Evolutionary conservation across 2,888 invertebrate species (phyloP), one percentile per base, ranked within the genome.

Genomic region (Melanostoma scalare): DNA sequence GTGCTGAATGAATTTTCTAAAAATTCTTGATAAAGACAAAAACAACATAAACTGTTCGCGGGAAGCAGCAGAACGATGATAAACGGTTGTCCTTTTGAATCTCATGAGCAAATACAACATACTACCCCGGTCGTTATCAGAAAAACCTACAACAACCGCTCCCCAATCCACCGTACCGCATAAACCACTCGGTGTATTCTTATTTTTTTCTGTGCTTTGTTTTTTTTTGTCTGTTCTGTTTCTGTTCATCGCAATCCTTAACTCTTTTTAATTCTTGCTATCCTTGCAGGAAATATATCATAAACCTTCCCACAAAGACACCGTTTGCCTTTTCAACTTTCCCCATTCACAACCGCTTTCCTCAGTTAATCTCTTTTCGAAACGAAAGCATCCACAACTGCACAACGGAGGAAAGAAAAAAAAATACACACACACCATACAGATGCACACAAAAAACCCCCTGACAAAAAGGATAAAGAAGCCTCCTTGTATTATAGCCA

Each of bases 281-380:
- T 78, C 68, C 78, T 78, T 82, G 68, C 71, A 73, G 78, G 82
- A 82, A 78, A 82, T 82, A 78, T 78, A 82, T 82, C 82, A 78
- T 82, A 82, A 82, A 74, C 82, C 63, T 78, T 82, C 55, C 78
- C 73, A 82, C 78, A 82, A 82, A 78, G 68, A 69, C 82, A 73
- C 71, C 67, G 82, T 78, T 82, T 78, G 77, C 73, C 77, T 82
- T 82, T 78, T 82, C 60, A 67, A 76, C 81, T 81, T 67, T 81
- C 58, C 42, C 80, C 76, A 72, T 81, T 76, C 76, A 76, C 48
- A 67, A 72, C 58, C 55, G 71, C 67, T 76, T 72, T 63, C 71
- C 71, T 67, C 67, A 72, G 76, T 81, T 81, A 81, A 76, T 81
- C 76, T 76, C 81, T 67, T 80, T 76, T 76, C 48, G 55, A 81